Evolutionary conservation across 1,140 invertebrate species (phyloP), one percentile per base, ranked within the genome.

Genomic region (Armadillidium nasatum): DNA sequence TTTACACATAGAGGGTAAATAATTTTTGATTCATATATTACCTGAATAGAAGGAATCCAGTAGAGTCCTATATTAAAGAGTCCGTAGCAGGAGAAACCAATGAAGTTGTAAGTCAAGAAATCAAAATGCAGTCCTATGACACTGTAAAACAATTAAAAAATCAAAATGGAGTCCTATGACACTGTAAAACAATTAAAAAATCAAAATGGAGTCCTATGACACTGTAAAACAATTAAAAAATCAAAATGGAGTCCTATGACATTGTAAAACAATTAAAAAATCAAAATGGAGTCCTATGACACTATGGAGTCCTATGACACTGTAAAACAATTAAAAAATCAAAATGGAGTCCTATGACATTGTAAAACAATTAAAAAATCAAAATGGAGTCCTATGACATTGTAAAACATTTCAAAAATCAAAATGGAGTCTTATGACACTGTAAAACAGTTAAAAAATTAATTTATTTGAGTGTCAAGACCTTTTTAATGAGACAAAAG

Each of bases 111-210:
- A 0, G 90, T 88, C 0, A 99, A 79, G 85, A 95, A 99, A 84
- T 99, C 97, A 85, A 99, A 98, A 86, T 96, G 98, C 11, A 99
- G 86, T 0, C 97, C 97, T 76, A 97, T 90, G 43, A 99, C 97
- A 86, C 95, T 80, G 75, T 44, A n/a, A n/a, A n/a, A n/a, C n/a
- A n/a, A n/a, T n/a, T 60, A 13, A 60, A 7, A 60, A 60, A 7
- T 15, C 7, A 60, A 60, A n/a, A n/a, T n/a, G n/a, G n/a, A n/a
- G n/a, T n/a, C n/a, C n/a, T n/a, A n/a, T n/a, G n/a, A n/a, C n/a
- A n/a, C n/a, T 19, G 50, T 60, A 60, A 15, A 15, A 7, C 50
- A 60, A 7, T 13, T 60, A 13, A 60, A 7, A 60, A 60, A 7
- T 15, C 7, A 60, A 60, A n/a, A n/a, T n/a, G n/a, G n/a, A n/a